A percentile compares a stretch with the other conserved stretches of the same genome.
phyloP scores from a whole-genome alignment of 92 coral and sea anemone genomes.

The Phymanthus crucifer region DNA sequence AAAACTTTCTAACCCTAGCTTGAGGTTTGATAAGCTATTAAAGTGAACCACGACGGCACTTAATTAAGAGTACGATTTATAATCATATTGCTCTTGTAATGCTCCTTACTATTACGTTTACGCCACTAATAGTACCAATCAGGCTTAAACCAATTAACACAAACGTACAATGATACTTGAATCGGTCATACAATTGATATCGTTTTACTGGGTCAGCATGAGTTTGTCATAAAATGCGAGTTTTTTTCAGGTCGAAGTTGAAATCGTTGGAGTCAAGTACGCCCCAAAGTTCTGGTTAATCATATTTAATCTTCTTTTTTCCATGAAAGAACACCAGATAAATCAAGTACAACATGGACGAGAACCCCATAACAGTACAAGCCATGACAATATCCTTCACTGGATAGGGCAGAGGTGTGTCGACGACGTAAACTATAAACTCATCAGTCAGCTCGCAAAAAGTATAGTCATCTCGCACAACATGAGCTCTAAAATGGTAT shows the following conservation, averaged over 20 bases:
- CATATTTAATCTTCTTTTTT: conserved; percentile 74
- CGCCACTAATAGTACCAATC: too few species aligned
- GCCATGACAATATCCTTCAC: conserved; percentile 84
- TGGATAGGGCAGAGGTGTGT: conserved; percentile 89
- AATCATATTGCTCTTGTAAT: too few species aligned
- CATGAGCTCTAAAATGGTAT: conserved; percentile 88
- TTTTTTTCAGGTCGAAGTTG: neutral
- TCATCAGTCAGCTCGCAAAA: conserved; percentile 84
- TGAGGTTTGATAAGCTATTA: too few species aligned
- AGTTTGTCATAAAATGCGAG: neutral
- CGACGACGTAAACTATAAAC: conserved; percentile 82
- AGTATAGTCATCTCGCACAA: conserved; percentile 85
- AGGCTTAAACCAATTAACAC: too few species aligned
- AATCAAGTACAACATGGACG: conserved; percentile 59
- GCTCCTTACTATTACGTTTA: too few species aligned
- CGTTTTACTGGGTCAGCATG: too few species aligned
- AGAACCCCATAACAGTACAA: conserved; percentile 90
- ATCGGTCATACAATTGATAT: too few species aligned
- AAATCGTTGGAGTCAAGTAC: too few species aligned
- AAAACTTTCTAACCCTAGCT: too few species aligned
- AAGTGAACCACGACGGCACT: too few species aligned
- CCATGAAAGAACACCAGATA: conserved; percentile 76
- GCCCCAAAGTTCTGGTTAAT: conserved; percentile 10
- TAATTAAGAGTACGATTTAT: too few species aligned
- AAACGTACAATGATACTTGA: too few species aligned